A percentile compares a stretch with the other conserved stretches of the same genome.
Conservation (phyloP, 2,113 vertebrate genomes). For the Nothobranchius kuhntae region DNA sequence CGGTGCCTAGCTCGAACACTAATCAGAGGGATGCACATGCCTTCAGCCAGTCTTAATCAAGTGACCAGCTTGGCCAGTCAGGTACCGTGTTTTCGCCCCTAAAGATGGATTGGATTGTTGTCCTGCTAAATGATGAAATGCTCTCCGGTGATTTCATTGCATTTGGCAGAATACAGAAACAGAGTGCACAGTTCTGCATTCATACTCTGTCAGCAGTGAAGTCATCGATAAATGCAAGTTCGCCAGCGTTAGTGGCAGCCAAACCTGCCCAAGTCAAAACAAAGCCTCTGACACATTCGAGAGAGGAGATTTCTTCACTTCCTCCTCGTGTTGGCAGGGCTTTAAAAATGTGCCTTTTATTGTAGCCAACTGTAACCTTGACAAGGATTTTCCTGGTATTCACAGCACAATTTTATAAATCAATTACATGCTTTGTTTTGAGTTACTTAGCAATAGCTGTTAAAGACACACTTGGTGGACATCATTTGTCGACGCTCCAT, state of each 20-base stretch:
- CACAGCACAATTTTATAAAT: not conserved
- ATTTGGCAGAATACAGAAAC: conserved; percentile 13
- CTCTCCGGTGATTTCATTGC: conserved; percentile 3
- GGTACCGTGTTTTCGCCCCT: not conserved
- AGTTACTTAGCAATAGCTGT: not conserved
- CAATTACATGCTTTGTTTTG: not conserved
- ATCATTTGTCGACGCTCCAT: not conserved
- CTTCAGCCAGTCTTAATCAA: not conserved
- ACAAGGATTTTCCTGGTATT: conserved; percentile 1
- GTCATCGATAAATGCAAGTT: conserved; percentile 17
- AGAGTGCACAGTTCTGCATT: conserved; percentile 3
- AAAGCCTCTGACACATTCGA: conserved; percentile 10
- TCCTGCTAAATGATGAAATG: conserved; percentile 22
- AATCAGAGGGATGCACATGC: no score
- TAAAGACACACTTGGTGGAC: not conserved
- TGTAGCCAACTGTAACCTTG: conserved; percentile 5
- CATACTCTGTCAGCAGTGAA: conserved; percentile 16
- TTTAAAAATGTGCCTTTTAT: conserved; percentile 2
- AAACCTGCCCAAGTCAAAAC: conserved; percentile 17
- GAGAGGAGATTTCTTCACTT: conserved; percentile 19
- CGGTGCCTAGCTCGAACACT: no score
- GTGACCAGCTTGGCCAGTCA: conserved; percentile 4
- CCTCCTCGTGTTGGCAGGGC: conserved; percentile 8
- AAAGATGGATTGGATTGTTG: no score
- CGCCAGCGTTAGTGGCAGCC: conserved; percentile 9